Percentiles rank a stretch among this genome's conserved stretches.
phyloP scores from a whole-genome alignment of 2,113 vertebrate genomes.

The Campylomormyrus numenius region DNA sequence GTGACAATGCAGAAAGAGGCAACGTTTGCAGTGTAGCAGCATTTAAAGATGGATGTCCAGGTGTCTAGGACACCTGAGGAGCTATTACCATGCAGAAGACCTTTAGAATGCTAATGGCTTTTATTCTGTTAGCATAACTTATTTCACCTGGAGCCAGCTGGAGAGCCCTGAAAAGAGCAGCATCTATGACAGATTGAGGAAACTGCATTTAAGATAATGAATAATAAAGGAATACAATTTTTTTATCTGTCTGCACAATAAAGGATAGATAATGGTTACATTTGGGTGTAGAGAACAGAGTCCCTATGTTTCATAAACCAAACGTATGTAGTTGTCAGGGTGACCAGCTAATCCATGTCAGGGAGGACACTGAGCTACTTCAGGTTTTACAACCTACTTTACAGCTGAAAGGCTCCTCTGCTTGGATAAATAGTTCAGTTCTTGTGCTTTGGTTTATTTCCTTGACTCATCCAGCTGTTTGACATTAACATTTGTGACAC shows the following conservation, averaged over 20 bases:
- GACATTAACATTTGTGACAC: not conserved
- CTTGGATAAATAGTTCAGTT: not conserved
- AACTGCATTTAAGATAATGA: not conserved
- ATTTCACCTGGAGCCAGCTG: not conserved
- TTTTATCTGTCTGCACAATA: not conserved
- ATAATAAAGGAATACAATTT: not conserved
- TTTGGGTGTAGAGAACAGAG: not conserved
- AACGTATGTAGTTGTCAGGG: not conserved
- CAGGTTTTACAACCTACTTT: not conserved
- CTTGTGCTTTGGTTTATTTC: not conserved
- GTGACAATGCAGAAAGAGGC: not conserved
- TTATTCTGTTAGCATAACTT: not conserved
- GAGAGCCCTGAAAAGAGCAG: not conserved
- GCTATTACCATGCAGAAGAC: not conserved
- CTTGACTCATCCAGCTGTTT: not conserved
- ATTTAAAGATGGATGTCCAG: not conserved
- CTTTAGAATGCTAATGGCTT: not conserved
- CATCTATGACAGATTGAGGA: not conserved
- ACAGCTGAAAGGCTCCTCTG: not conserved
- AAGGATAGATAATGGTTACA: not conserved
- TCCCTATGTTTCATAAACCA: not conserved
- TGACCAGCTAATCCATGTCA: not conserved
- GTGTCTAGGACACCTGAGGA: not conserved
- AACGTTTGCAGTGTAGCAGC: not conserved
- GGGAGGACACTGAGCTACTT: not conserved